These are phyloP conservation scores for Virgularia gustaviana DNA, from an alignment of 92 coral and sea anemone genomes.

Conservation along the genomic window DNA sequence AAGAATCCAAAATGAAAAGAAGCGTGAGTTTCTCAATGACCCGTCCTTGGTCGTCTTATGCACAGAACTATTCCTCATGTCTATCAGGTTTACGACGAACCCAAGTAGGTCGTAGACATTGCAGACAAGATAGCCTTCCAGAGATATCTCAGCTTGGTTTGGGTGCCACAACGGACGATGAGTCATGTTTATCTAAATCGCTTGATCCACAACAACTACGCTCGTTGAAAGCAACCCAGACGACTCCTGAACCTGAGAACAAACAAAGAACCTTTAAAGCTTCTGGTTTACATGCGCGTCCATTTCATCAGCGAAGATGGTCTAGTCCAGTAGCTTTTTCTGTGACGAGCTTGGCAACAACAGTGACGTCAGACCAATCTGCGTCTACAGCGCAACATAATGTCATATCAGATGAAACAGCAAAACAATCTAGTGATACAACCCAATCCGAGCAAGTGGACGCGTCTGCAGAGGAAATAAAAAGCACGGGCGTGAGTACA, in stretches of 20 bases:
- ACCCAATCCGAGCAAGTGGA: constrained; percentile 3
- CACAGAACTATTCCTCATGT: constrained; percentile 29
- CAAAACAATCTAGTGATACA: background rate
- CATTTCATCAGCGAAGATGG: constrained; percentile 41
- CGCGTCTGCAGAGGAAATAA: constrained; percentile 21
- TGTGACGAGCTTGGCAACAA: background rate
- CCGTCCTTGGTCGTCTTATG: constrained; percentile 32
- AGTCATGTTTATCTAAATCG: constrained; percentile 10
- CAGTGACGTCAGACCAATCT: background rate
- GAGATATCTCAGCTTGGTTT: background rate
- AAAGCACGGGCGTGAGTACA: too few species aligned
- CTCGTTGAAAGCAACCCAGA: background rate
- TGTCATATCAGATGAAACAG: background rate
- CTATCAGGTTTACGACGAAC: constrained; percentile 28
- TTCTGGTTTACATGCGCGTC: constrained; percentile 26
- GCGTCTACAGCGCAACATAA: background rate
- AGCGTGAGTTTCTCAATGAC: constrained; percentile 33
- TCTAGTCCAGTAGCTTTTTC: constrained; percentile 37
- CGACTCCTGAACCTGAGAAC: background rate
- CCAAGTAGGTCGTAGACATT: background rate
- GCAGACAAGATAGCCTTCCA: constrained; percentile 17
- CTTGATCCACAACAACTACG: constrained; percentile 14
- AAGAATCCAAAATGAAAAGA: background rate
- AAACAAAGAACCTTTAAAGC: constrained; percentile 11
- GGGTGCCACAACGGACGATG: too few species aligned